These are phyloP conservation scores for Pardosa pseudoannulata DNA, from an alignment of 2,888 invertebrate species.

Conservation along the genomic window DNA sequence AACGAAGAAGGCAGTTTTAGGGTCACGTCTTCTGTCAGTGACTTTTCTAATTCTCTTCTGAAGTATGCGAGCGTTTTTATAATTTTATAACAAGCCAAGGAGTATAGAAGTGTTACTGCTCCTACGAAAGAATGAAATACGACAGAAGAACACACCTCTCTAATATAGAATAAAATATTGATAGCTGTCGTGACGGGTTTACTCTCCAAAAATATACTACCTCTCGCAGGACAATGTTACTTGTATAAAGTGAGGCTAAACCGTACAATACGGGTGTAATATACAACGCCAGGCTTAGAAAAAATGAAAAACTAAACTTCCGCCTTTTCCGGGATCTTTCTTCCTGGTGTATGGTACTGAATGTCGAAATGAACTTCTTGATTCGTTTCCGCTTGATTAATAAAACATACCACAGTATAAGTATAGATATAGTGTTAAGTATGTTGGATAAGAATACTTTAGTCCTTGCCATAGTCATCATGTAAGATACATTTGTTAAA, in stretches of 20 bases:
- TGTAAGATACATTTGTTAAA: neutral
- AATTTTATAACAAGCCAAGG: neutral
- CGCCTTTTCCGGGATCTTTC: neutral
- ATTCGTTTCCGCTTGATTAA: neutral
- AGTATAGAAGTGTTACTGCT: neutral
- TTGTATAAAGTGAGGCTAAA: neutral
- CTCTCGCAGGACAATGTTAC: neutral
- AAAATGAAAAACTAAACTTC: too few relatives aligned
- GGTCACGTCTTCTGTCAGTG: neutral
- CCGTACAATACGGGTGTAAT: neutral
- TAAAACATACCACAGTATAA: neutral
- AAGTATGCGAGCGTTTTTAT: neutral
- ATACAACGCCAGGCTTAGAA: too few relatives aligned
- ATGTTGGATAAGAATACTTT: neutral
- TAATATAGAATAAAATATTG: neutral
- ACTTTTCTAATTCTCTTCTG: neutral
- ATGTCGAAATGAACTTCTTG: neutral
- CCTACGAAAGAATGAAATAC: neutral
- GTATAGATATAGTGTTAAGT: neutral
- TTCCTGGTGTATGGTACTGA: neutral
- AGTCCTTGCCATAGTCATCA: neutral
- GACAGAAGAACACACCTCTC: neutral
- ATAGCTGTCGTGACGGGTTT: neutral
- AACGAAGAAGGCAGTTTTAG: neutral
- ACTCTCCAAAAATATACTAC: neutral